Conservation (phyloP, 2,113 vertebrate species). For the Chaetura pelagica region DNA sequence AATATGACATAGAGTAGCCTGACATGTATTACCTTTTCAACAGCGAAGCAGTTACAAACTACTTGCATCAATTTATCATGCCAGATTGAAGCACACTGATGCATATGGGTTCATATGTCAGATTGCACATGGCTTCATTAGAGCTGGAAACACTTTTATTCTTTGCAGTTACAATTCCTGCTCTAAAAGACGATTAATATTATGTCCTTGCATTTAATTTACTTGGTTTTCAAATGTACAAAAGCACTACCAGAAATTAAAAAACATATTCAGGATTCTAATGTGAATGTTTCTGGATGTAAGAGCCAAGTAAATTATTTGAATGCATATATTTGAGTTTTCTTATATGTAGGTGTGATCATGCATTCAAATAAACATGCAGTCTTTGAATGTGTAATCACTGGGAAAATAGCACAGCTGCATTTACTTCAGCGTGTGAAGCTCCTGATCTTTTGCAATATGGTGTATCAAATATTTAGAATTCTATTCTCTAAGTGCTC, state of each 20-base stretch:
- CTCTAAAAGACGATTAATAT: background rate
- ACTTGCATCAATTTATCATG: background rate
- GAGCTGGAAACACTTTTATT: background rate
- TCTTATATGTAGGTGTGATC: slow-evolving; percentile 16
- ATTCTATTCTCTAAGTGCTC: background rate
- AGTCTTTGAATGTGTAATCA: slow-evolving; percentile 33
- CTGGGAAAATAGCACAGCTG: slow-evolving; percentile 45
- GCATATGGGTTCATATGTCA: background rate
- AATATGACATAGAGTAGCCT: background rate
- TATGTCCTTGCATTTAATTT: background rate
- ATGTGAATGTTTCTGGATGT: background rate
- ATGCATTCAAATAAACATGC: slow-evolving; percentile 20
- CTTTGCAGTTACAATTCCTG: background rate
- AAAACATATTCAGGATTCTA: background rate
- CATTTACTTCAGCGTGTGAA: slow-evolving; percentile 34
- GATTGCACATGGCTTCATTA: background rate
- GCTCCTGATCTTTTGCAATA: slow-evolving; percentile 8
- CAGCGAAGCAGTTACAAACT: background rate
- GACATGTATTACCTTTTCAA: background rate
- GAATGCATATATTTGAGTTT: background rate
- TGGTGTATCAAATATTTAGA: slow-evolving; percentile 20
- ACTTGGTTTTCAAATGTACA: background rate
- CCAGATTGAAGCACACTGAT: background rate
- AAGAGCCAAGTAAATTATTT: slow-evolving; percentile 20
- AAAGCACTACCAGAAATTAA: background rate